phyloP scores from a whole-genome alignment of 1,140 invertebrate genomes.

The Calephelis virginiensis region DNA sequence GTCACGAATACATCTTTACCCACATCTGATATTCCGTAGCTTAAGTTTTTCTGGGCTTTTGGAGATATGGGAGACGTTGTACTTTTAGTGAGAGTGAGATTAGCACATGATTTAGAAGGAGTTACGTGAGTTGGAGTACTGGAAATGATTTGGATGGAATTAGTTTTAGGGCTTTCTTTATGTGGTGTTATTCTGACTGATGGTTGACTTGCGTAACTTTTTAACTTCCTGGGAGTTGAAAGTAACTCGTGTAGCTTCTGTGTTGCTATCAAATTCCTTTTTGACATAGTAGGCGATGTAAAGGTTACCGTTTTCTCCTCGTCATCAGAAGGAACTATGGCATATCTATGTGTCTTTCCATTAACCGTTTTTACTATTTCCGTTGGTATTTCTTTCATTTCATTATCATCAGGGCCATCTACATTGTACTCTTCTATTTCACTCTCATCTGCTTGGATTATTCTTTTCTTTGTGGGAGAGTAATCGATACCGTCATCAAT shows the following conservation, averaged over 20 bases:
- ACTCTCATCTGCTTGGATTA: constrained; percentile 77
- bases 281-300: constrained; percentile 66
- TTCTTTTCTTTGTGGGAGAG: constrained; percentile 78
- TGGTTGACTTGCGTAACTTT: constrained; percentile 73
- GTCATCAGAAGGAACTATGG: constrained; percentile 80
- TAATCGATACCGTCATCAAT: constrained; percentile 79
- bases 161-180: constrained; percentile 55
- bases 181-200: constrained; percentile 68
- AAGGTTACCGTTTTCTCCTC: constrained; percentile 70
- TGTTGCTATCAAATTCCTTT: constrained; percentile 83
- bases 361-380: constrained; percentile 82
- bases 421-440: constrained; percentile 79
- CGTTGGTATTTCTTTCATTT: constrained; percentile 77
- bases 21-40: constrained; percentile 68
- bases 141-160: constrained; percentile 67
- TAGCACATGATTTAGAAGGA: constrained; percentile 70
- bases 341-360: constrained; percentile 80
- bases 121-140: constrained; percentile 70
- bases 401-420: constrained; percentile 79
- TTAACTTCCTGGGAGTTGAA: constrained; percentile 83
- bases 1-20: constrained; percentile 67
- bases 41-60: constrained; percentile 79
- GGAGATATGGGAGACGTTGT: constrained; percentile 68
- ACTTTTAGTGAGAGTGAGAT: constrained; percentile 50
- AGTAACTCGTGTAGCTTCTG: constrained; percentile 86